These are phyloP conservation scores for Tenthredo notha DNA, from an alignment of 2,888 invertebrate species.

Conservation along the genomic window DNA sequence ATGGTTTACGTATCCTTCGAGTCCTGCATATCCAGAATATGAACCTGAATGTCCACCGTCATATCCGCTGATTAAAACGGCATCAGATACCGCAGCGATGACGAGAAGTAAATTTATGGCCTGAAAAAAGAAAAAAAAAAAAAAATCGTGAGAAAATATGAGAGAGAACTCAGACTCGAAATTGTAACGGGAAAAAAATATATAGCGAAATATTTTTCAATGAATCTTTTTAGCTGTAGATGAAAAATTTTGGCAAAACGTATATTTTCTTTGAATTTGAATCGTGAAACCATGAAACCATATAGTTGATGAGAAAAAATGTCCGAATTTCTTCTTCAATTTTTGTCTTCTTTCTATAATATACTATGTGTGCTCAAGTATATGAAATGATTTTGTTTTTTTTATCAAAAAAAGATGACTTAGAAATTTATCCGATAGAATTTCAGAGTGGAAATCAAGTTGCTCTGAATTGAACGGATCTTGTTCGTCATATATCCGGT, in stretches of 20 bases:
- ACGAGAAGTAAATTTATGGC: slow-evolving; percentile 19
- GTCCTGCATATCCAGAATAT: slow-evolving; percentile 71
- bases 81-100: slow-evolving; percentile 61
- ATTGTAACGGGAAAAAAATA: neutral
- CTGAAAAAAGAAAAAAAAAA: no score
- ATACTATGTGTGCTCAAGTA: neutral
- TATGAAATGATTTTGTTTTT: neutral
- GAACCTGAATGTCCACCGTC: slow-evolving; percentile 68
- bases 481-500: neutral
- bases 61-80: slow-evolving; percentile 73
- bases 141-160: neutral
- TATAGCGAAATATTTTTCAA: neutral
- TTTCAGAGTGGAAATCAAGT: neutral
- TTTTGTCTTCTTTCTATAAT: neutral
- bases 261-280: neutral
- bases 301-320: neutral
- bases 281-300: no score
- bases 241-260: neutral
- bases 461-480: neutral
- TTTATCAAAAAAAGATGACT: neutral
- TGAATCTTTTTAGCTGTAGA: neutral
- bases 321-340: neutral
- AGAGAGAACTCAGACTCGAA: neutral
- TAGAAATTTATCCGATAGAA: neutral
- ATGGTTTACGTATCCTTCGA: slow-evolving; percentile 69